phyloP scores from a whole-genome alignment of 2,888 invertebrate species.

The Eupithecia centaureata region DNA sequence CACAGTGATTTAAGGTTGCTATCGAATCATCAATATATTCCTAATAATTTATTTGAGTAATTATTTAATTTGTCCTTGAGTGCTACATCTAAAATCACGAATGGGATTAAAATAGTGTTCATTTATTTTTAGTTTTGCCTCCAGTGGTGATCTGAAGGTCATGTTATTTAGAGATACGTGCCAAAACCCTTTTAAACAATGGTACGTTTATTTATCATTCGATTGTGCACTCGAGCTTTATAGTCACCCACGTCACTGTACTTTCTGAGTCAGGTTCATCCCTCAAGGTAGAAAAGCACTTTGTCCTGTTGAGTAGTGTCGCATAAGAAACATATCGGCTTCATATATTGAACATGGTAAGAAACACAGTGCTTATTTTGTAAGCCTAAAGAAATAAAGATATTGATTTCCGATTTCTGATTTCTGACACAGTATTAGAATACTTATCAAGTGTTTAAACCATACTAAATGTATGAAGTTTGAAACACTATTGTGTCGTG shows the following conservation, averaged over 20 bases:
- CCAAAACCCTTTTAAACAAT: slow-evolving; percentile 51
- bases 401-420: too few relatives aligned
- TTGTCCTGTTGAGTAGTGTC: not conserved
- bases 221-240: slow-evolving; percentile 50
- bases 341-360: not conserved
- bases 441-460: not conserved
- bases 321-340: not conserved
- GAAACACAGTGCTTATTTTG: not conserved
- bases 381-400: too few relatives aligned
- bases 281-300: not conserved
- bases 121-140: slow-evolving; percentile 79
- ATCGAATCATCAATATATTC: slow-evolving; percentile 39
- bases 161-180: slow-evolving; percentile 49
- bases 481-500: not conserved
- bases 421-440: not conserved
- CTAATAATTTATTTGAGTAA: slow-evolving; percentile 28
- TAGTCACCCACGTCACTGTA: slow-evolving; percentile 41
- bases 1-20: slow-evolving; percentile 25
- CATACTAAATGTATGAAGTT: not conserved
- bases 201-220: slow-evolving; percentile 54
- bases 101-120: slow-evolving; percentile 37
- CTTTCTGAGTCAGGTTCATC: slow-evolving; percentile 41
- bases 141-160: slow-evolving; percentile 74
- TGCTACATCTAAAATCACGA: not conserved
- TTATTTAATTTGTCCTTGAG: slow-evolving; percentile 33